These are phyloP conservation scores for Zapus hudsonius DNA, from an alignment of 2,113 vertebrate species.

Conservation along the genomic window DNA sequence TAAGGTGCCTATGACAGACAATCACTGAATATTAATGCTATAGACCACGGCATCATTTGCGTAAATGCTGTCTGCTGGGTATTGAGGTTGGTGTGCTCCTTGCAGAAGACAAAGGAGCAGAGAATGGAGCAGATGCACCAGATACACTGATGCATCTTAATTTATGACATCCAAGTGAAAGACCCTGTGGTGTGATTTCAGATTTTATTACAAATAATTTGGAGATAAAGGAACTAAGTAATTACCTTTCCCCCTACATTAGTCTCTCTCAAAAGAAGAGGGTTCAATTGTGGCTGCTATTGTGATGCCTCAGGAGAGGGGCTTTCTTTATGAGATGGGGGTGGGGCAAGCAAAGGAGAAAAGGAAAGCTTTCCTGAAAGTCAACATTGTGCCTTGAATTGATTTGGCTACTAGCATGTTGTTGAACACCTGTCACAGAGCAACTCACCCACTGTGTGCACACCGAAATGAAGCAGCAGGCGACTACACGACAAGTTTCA, in stretches of 20 bases:
- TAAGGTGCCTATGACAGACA: conserved; percentile 93
- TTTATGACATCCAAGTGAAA: conserved; percentile 89
- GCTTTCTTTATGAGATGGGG: conserved; percentile 62
- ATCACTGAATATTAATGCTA: conserved; percentile 93
- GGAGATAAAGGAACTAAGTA: conserved; percentile 86
- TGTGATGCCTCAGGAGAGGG: conserved; percentile 78
- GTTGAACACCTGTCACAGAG: conserved; percentile 81
- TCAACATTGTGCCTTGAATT: conserved; percentile 82
- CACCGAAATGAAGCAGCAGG: conserved; percentile 74
- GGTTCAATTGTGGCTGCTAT: conserved; percentile 81
- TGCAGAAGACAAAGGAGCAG: conserved; percentile 88
- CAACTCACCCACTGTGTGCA: conserved; percentile 25
- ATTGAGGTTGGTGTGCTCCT: conserved; percentile 88
- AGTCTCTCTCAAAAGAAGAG: conserved; percentile 81
- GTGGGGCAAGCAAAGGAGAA: neutral
- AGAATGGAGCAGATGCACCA: conserved; percentile 88
- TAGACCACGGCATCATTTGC: conserved; percentile 89
- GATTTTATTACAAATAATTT: conserved; percentile 90
- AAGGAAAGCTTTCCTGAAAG: conserved; percentile 75
- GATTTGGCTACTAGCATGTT: conserved; percentile 79
- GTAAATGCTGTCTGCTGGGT: conserved; percentile 91
- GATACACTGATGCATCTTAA: conserved; percentile 88
- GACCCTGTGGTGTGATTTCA: conserved; percentile 88
- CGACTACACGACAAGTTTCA: conserved; percentile 57
- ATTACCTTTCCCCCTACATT: conserved; percentile 86